These are phyloP conservation scores for Cephalopterus ornatus DNA, from an alignment of 2,113 vertebrate species.

Conservation along the genomic window DNA sequence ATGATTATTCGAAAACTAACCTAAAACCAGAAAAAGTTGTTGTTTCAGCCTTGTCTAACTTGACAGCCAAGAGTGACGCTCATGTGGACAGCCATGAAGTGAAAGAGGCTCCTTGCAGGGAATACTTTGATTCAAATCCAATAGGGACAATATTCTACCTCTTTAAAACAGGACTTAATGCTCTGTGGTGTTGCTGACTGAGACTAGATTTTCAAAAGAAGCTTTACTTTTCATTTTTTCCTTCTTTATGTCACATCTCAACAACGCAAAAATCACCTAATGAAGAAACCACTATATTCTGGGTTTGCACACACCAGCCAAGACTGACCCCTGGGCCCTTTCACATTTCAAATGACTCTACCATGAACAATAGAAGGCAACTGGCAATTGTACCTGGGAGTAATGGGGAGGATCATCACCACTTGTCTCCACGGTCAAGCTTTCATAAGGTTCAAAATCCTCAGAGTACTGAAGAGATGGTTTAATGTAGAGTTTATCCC, in stretches of 20 bases:
- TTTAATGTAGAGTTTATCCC: constrained; percentile 72
- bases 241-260: neutral
- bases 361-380: neutral
- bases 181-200: neutral
- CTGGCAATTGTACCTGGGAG: constrained; percentile 61
- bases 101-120: neutral
- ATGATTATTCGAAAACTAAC: neutral
- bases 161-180: neutral
- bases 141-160: neutral
- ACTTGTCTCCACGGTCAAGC: constrained; percentile 73
- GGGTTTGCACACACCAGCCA: neutral
- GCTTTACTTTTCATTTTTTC: neutral
- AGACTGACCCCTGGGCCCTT: accelerated
- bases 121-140: neutral
- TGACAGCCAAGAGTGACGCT: neutral
- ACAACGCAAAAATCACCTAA: neutral
- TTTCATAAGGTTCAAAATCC: constrained; percentile 83
- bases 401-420: neutral
- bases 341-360: neutral
- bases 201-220: neutral
- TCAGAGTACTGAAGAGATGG: constrained; percentile 80
- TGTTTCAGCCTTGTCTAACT: neutral
- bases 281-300: neutral
- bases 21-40: neutral
- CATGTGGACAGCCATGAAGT: neutral